Percentiles rank a stretch among this genome's conserved stretches.
Evolutionary conservation across 2,797 vertebrate genomes (phyloP).

Genomic region (Hoplostethus atlanticus): DNA sequence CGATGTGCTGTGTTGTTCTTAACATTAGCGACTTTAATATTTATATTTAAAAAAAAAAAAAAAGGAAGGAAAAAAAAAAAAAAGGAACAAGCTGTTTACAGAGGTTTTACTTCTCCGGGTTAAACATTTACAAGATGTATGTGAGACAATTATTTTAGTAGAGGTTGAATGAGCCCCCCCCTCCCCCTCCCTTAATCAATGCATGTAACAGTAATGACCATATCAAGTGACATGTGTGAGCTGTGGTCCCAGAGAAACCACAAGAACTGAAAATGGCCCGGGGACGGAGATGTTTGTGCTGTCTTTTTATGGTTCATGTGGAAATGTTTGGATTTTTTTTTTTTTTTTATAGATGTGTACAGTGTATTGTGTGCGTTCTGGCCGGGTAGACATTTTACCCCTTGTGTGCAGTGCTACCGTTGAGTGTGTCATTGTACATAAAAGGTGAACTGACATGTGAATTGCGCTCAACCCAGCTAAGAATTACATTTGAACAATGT

Average conservation of each 20-base stretch:
- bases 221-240: slow-evolving; percentile 60
- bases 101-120: slow-evolving; percentile 74
- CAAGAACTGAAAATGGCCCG: slow-evolving; percentile 27
- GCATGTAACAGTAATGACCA: slow-evolving; percentile 55
- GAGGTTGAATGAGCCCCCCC: slow-evolving; percentile 26
- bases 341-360: slow-evolving; percentile 44
- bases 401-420: slow-evolving; percentile 65
- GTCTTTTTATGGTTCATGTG: slow-evolving; percentile 58
- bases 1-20: slow-evolving; percentile 58
- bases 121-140: slow-evolving; percentile 67
- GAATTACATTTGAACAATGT: slow-evolving; percentile 35
- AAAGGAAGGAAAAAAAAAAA: slow-evolving; percentile 26
- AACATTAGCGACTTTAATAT: slow-evolving; percentile 40
- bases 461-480: slow-evolving; percentile 39
- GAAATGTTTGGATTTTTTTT: slow-evolving; percentile 51
- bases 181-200: slow-evolving; percentile 28
- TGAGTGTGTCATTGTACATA: slow-evolving; percentile 59
- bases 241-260: slow-evolving; percentile 59
- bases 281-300: slow-evolving; percentile 12
- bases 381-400: slow-evolving; percentile 53
- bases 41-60: slow-evolving; percentile 66
- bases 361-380: slow-evolving; percentile 50
- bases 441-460: slow-evolving; percentile 39
- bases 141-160: slow-evolving; percentile 63
- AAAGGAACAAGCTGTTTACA: slow-evolving; percentile 76